Evolutionary conservation across 2,113 vertebrate species (phyloP).

Genomic region (Hiodon alosoides): DNA sequence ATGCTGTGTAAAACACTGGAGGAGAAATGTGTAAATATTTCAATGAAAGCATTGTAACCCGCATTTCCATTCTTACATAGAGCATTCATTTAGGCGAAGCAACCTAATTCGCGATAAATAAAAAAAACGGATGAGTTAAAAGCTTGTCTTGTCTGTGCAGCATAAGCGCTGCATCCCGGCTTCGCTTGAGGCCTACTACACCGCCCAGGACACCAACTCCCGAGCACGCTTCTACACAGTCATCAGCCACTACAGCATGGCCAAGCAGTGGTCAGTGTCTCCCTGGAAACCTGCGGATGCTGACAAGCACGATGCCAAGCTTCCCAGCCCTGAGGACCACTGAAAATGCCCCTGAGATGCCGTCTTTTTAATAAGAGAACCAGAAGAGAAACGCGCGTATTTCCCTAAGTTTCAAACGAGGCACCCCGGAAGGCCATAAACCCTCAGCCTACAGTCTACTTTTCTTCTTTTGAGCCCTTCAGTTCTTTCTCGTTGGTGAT

Average conservation of each 20-base stretch:
- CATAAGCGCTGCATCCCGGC: constrained; percentile 97
- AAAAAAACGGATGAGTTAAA: too few relatives aligned
- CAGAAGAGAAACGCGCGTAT: neutral
- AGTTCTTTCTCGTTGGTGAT: constrained; percentile 60
- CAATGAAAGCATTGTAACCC: too few relatives aligned
- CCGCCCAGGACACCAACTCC: constrained; percentile 88
- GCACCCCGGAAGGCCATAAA: neutral
- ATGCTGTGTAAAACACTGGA: too few relatives aligned
- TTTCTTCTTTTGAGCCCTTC: neutral
- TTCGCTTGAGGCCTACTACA: constrained; percentile 93
- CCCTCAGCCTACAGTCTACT: neutral
- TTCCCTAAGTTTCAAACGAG: constrained; percentile 1
- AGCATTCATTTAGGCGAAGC: too few relatives aligned
- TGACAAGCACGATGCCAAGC: constrained; percentile 78
- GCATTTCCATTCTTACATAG: too few relatives aligned
- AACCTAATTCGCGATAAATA: too few relatives aligned
- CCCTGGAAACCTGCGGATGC: constrained; percentile 86
- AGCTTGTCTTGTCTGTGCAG: constrained; percentile 51
- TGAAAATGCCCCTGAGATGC: constrained; percentile 50
- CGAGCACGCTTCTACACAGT: constrained; percentile 94
- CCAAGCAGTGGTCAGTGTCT: constrained; percentile 92
- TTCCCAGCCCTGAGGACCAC: constrained; percentile 78
- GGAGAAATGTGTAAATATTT: too few relatives aligned
- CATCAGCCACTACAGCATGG: constrained; percentile 99
- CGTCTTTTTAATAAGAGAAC: constrained; percentile 4